Conservation (phyloP, 2,797 vertebrate genomes). For the Hypotaenidia philippensis region DNA sequence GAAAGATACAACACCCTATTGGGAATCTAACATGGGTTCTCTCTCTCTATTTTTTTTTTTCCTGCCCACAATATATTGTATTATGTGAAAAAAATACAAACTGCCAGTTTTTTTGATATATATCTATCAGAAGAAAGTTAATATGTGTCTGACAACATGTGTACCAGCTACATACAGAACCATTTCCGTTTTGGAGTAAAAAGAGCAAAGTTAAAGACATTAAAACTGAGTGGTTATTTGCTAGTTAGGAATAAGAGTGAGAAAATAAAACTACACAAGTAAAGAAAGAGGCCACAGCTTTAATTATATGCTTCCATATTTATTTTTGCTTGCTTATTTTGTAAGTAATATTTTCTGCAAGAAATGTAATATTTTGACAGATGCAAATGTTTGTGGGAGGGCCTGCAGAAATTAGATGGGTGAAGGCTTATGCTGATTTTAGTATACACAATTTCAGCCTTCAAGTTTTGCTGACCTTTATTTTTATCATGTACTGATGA, state of each 20-base stretch:
- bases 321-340: not conserved
- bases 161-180: not conserved
- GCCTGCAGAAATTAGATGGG: not conserved
- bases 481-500: not conserved
- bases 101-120: not conserved
- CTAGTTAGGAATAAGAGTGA: not conserved
- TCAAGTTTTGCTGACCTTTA: not conserved
- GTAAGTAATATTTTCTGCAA: not conserved
- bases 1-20: not conserved
- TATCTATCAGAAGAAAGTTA: not conserved
- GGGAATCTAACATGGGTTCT: not conserved
- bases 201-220: not conserved
- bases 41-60: not conserved
- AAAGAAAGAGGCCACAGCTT: not conserved
- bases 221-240: not conserved
- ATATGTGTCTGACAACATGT: not conserved
- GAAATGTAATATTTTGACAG: not conserved
- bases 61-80: not conserved
- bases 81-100: constrained; percentile 1
- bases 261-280: not conserved
- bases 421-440: not conserved
- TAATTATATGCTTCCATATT: not conserved
- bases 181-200: not conserved
- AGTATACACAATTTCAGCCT: not conserved
- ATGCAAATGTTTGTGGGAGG: not conserved